phyloP scores from a whole-genome alignment of 2,888 invertebrate species.

The Aleiodes testaceus region DNA sequence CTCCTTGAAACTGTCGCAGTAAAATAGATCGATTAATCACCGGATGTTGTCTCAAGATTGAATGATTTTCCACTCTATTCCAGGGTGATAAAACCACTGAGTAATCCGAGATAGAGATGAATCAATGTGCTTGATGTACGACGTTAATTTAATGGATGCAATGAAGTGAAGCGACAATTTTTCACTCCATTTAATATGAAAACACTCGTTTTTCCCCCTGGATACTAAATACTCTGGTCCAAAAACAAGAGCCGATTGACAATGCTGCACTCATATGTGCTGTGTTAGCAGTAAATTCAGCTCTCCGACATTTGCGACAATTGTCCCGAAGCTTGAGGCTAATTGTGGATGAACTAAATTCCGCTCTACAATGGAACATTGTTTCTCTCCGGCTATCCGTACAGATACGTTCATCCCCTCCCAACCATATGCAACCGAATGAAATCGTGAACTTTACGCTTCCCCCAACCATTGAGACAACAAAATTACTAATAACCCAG shows the following conservation, averaged over 20 bases:
- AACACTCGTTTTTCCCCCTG: not conserved
- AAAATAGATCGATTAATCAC: slow-evolving; percentile 13
- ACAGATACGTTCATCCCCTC: too few species aligned
- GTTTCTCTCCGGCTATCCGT: not conserved
- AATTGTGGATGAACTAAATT: not conserved
- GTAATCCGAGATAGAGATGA: slow-evolving; percentile 8
- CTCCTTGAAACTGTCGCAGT: not conserved
- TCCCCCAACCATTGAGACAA: too few species aligned
- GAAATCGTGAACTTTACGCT: too few species aligned
- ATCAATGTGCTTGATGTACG: slow-evolving; percentile 25
- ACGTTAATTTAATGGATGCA: not conserved
- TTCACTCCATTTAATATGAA: slow-evolving; percentile 6
- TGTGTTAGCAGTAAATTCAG: not conserved
- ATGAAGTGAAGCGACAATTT: not conserved
- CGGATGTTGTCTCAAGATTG: slow-evolving; percentile 1
- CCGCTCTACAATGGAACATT: slow-evolving; percentile 13
- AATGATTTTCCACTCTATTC: slow-evolving; percentile 17
- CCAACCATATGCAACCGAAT: too few species aligned
- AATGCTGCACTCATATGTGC: not conserved
- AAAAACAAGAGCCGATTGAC: not conserved
- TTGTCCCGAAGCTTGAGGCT: slow-evolving; percentile 3
- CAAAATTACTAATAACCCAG: too few species aligned
- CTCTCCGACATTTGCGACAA: not conserved
- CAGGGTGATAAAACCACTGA: not conserved
- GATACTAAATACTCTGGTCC: not conserved